Base-by-base conservation (phyloP, 2,888 invertebrate species). In the Aphidius colemani region DNA sequence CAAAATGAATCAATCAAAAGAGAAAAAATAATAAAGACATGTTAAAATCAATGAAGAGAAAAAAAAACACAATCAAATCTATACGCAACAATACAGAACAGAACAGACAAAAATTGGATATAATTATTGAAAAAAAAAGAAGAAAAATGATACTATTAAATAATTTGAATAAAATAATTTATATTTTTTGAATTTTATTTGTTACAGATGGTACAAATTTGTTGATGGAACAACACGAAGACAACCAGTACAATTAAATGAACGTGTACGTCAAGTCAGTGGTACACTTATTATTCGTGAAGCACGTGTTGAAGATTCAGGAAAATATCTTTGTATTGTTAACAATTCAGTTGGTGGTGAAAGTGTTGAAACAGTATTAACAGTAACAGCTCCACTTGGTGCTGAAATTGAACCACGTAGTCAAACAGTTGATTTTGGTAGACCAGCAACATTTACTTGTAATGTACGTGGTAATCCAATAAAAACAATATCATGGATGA, bases 281-380 rank as follows among this genome's bases (percentile, higher is more conserved):
- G 96, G 96, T 64, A 96, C 96, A 67, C 85, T 98, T 73, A 94
- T 96, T 72, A 95, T 98, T 72, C 90, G 92, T 70, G 93, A 95
- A 79, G 95, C 95, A 10, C 90, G 91, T 75, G 94, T 95, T 50
- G 92, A 93, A 75, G 97, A 98, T 83, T 95, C 95, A 68, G 97
- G 96, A 75, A 94, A 94, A 84, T 98, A 97, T 81, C 84, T 94
- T 67, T 97, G 97, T 82, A 93, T 95, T 68, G 96, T 96, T 1
- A 95, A 95, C 79, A 98, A 98, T 82, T 93, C 94, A 0, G 95
- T 96, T 55, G 97, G 97, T 45, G 93, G 94, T 30, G 95, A 96
- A 82, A 94, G 94, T 74, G 95, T 95, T 0, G 94, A 95, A 81
- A 96, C 96, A 3, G 94, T 95, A 5, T 84, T 97, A 11, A 95